phyloP scores from a whole-genome alignment of 1,140 invertebrate genomes.

The Charaxes varanes region DNA sequence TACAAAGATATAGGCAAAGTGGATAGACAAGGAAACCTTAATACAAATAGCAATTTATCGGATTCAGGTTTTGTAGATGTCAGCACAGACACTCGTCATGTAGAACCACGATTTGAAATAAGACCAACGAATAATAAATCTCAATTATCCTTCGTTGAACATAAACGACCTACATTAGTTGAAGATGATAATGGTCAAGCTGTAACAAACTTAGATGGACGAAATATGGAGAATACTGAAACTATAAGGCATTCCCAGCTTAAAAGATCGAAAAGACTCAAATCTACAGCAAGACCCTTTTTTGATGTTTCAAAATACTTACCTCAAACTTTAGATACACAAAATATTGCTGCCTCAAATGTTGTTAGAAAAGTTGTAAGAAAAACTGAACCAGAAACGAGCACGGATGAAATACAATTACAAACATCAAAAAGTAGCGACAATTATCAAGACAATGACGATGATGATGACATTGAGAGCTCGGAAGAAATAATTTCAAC shows the following conservation, averaged over 20 bases:
- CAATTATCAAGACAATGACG: slow-evolving; percentile 38
- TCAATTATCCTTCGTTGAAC: slow-evolving; percentile 46
- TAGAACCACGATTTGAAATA: slow-evolving; percentile 60
- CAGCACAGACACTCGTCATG: slow-evolving; percentile 42
- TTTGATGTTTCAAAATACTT: slow-evolving; percentile 49
- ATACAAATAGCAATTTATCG: slow-evolving; percentile 20
- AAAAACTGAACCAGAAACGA: slow-evolving; percentile 17
- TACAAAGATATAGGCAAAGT: slow-evolving; percentile 62
- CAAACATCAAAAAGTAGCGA: slow-evolving; percentile 18
- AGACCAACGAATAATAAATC: slow-evolving; percentile 49
- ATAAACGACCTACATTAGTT: too few relatives aligned
- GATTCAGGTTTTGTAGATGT: slow-evolving; percentile 45
- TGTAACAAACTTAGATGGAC: slow-evolving; percentile 15
- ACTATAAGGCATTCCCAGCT: background rate
- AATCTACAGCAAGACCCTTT: slow-evolving; percentile 21
- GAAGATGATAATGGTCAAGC: too few relatives aligned
- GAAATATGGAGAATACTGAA: slow-evolving; percentile 9
- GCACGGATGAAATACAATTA: background rate
- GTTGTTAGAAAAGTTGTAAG: slow-evolving; percentile 32
- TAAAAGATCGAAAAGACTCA: slow-evolving; percentile 13
- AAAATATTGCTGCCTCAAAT: slow-evolving; percentile 39
- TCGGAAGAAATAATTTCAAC: slow-evolving; percentile 29
- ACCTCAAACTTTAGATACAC: slow-evolving; percentile 30
- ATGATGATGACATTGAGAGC: slow-evolving; percentile 40
- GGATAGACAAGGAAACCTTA: slow-evolving; percentile 34